Percentiles rank a stretch among this genome's conserved stretches.
Evolutionary conservation across 2,888 invertebrate genomes (phyloP).

Genomic region (Oconnorella tubifera): DNA sequence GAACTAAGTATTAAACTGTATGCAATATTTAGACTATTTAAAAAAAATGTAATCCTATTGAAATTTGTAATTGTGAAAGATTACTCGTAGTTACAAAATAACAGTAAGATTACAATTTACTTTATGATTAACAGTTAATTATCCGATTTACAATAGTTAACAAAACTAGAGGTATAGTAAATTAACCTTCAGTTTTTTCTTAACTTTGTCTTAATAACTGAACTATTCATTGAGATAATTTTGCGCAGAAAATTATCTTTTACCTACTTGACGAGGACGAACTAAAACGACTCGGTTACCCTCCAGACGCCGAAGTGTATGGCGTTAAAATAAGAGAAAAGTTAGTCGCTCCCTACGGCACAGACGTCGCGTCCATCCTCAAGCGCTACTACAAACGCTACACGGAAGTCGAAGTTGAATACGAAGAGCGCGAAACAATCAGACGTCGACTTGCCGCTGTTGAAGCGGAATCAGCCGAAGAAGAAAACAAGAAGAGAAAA

Average conservation of each 20-base stretch:
- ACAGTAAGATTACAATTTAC: no score
- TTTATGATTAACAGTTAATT: no score
- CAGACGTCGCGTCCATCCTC: slow-evolving; percentile 27
- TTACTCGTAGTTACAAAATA: no score
- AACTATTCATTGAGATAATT: no score
- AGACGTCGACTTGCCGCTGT: not conserved
- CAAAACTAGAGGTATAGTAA: no score
- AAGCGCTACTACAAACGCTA: slow-evolving; percentile 21
- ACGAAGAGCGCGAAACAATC: slow-evolving; percentile 8
- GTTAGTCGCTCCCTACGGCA: slow-evolving; percentile 33
- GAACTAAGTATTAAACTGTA: no score
- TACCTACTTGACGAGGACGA: slow-evolving; percentile 28
- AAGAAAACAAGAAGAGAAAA: not conserved
- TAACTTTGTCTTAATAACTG: no score
- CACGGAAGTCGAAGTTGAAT: slow-evolving; percentile 24
- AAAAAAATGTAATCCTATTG: no score
- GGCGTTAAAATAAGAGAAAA: slow-evolving; percentile 32
- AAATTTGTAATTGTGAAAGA: no score
- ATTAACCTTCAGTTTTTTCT: no score
- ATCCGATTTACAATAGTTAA: no score
- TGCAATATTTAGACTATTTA: no score
- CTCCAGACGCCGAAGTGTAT: slow-evolving; percentile 33
- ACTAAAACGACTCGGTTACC: slow-evolving; percentile 29
- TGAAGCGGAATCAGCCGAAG: not conserved
- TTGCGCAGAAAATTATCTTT: slow-evolving; percentile 21